Evolutionary conservation across 2,113 vertebrate species (phyloP).

Genomic region (Mandrillus leucophaeus): DNA sequence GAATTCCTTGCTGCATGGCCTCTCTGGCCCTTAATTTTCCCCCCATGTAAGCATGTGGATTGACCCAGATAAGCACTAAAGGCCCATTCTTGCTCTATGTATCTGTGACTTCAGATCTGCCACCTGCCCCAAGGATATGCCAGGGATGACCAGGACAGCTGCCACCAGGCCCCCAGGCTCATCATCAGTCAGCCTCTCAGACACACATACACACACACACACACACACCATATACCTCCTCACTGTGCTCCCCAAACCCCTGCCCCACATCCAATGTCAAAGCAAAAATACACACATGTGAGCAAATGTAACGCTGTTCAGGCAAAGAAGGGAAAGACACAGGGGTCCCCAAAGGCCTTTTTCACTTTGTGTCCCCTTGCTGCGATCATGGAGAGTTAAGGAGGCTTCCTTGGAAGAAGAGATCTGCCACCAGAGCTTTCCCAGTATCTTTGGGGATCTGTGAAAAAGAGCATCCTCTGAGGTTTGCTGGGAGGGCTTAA

Average conservation of each 20-base stretch:
- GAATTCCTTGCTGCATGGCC: neutral
- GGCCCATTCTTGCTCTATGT: neutral
- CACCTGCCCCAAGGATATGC: constrained; percentile 6
- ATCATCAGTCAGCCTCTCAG: neutral
- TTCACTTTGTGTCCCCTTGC: neutral
- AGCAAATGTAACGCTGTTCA: constrained; percentile 42
- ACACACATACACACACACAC: neutral
- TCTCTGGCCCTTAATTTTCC: constrained; percentile 19
- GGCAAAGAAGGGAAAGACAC: neutral
- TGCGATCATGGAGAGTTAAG: neutral
- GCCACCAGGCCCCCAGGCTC: neutral
- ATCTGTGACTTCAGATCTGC: constrained; percentile 27
- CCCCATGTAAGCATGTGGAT: neutral
- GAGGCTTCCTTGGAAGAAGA: neutral
- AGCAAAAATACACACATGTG: constrained; percentile 58
- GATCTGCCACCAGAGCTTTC: neutral
- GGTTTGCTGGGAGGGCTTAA: neutral
- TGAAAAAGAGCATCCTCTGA: neutral
- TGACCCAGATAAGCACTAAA: neutral
- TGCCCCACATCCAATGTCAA: constrained; percentile 41
- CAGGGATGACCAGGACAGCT: constrained; percentile 27
- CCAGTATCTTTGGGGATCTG: neutral
- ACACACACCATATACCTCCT: constrained; percentile 66
- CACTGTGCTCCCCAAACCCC: constrained; percentile 72
- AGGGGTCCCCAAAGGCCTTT: neutral